Percentiles rank a stretch among this genome's conserved stretches.
Evolutionary conservation across 92 coral and sea anemone species (phyloP).

Genomic region (Porites evermanni): DNA sequence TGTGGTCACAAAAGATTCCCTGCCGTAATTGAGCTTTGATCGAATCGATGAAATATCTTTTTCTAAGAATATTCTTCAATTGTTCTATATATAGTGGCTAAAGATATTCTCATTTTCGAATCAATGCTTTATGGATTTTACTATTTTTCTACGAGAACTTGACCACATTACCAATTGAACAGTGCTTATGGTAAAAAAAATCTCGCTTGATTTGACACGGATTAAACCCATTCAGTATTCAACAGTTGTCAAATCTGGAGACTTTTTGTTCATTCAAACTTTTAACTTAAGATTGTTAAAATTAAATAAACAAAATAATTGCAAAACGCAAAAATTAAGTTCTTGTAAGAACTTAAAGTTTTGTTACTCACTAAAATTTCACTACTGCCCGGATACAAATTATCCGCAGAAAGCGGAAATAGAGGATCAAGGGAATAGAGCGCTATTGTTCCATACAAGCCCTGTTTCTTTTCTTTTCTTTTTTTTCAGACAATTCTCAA

Average conservation of each 20-base stretch:
- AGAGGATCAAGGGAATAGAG: too few relatives aligned
- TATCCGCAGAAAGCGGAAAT: too few relatives aligned
- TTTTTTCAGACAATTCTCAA: too few relatives aligned
- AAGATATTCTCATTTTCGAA: neutral
- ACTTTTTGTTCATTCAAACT: neutral
- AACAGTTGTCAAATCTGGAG: constrained; percentile 22
- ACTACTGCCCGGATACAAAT: too few relatives aligned
- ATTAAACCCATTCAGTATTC: neutral
- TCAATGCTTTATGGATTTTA: too few relatives aligned
- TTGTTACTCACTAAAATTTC: too few relatives aligned
- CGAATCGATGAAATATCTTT: neutral
- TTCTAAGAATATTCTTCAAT: too few relatives aligned
- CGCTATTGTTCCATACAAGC: too few relatives aligned
- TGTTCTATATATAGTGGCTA: neutral
- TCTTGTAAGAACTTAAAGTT: too few relatives aligned
- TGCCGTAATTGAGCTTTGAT: neutral
- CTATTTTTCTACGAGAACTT: neutral
- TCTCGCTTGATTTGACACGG: constrained; percentile 14
- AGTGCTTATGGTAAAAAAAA: neutral
- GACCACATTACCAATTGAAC: neutral
- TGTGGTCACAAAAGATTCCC: neutral
- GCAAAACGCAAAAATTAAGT: too few relatives aligned
- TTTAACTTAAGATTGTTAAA: neutral
- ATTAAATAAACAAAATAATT: too few relatives aligned
- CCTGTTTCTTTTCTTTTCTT: too few relatives aligned